Evolutionary conservation across 2,113 vertebrate genomes (phyloP), one percentile per base, ranked within the genome.

Genomic region (Leptobrachium ailaonicum): DNA sequence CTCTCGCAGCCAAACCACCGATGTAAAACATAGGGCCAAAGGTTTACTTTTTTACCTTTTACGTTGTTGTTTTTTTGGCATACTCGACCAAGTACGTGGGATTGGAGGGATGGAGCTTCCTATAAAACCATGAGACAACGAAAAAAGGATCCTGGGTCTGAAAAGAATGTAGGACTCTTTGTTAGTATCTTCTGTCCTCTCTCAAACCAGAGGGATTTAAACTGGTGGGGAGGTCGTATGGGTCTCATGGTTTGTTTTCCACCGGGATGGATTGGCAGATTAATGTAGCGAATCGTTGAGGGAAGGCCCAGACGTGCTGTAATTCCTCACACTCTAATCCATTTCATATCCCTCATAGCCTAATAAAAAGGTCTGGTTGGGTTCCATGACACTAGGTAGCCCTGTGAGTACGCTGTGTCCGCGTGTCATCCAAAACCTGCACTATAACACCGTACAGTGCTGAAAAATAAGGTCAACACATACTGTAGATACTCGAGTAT

Each of bases 341-440:
- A 72, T 72, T 72, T 53, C 53, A 50, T 41, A 9, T 72, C 4
- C 82, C 56, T 81, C 58, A 76, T 77, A 84, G 64, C 66, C 85
- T 50, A 80, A 71, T 60, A 41, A 20, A 42, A 20, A 14, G 42
- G 54, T 44, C 42, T 56, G 66, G 53, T 63, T 45, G 41, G 32
- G 2, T 54, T 20, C 47, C 70, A 72, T 12, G 9, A 32, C 6
- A 72, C 47, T 20, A 13, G 20, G 47, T 41, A 41, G 50, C 20
- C 9, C 47, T 32, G 45, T 20, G 13, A 13, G 54, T 13, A 58
- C 41, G 11, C 71, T 10, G 32, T 42, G 6, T 9, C 8, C 63
- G n/a, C 2, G 2, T 66, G n/a, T 32, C 56, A 58, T 58, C 13
- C 56, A 4, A 60, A 14, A 14, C 11, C 11, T 60, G 8, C 10